phyloP scores from a whole-genome alignment of 1,140 invertebrate genomes.

The Laupala kohalensis region DNA sequence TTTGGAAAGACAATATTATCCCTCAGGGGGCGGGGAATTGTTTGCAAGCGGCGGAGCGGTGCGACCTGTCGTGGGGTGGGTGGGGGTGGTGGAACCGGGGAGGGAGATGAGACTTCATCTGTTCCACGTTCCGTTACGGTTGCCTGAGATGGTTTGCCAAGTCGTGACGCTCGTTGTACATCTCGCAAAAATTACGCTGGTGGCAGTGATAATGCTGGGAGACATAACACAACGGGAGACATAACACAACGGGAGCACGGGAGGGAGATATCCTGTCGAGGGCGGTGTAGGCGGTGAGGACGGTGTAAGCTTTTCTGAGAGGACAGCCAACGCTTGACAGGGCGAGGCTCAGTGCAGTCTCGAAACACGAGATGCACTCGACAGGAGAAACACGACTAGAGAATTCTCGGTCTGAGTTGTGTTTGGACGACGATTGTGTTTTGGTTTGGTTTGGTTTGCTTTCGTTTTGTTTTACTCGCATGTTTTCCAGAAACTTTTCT shows the following conservation, averaged over 20 bases:
- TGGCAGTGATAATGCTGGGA: too few species aligned
- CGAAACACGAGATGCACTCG: background rate
- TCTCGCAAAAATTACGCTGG: too few species aligned
- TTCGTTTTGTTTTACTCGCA: background rate
- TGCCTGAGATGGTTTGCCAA: too few species aligned
- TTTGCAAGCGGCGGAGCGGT: too few species aligned
- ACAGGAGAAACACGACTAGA: background rate
- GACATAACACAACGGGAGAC: too few species aligned
- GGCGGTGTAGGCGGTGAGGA: too few species aligned
- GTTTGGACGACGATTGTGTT: background rate
- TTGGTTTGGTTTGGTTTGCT: background rate
- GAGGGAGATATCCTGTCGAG: too few species aligned
- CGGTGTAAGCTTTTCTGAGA: background rate
- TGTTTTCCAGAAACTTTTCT: background rate
- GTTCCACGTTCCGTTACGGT: too few species aligned
- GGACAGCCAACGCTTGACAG: background rate
- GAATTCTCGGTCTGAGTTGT: background rate
- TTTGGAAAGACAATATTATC: background rate
- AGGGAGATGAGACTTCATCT: too few species aligned
- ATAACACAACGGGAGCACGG: too few species aligned
- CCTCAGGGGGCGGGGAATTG: background rate
- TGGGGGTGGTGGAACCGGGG: too few species aligned
- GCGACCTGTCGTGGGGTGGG: background rate
- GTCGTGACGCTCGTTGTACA: too few species aligned
- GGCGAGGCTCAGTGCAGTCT: background rate